Evolutionary conservation across 2,888 invertebrate species (phyloP).

Genomic region (Cheiracanthium punctorium): DNA sequence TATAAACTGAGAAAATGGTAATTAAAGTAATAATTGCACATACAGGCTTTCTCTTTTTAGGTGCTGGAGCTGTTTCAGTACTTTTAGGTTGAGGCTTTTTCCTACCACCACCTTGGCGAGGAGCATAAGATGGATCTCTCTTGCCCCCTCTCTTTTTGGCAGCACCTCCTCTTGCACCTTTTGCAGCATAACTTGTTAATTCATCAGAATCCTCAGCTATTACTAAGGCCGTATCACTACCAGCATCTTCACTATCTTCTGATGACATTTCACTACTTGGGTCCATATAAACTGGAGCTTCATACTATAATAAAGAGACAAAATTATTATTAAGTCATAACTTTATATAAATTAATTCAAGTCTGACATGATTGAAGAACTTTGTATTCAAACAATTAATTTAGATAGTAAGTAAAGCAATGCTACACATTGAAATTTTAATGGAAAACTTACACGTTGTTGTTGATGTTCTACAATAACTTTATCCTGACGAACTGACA

Average conservation of each 20-base stretch:
- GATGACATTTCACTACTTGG: slow-evolving; percentile 38
- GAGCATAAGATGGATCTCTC: slow-evolving; percentile 30
- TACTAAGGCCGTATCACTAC: slow-evolving; percentile 52
- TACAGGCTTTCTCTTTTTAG: slow-evolving; percentile 48
- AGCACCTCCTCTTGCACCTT: neutral
- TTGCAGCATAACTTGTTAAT: neutral
- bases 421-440: too few relatives aligned
- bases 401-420: too few relatives aligned
- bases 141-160: slow-evolving; percentile 14
- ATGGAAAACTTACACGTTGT: too few relatives aligned
- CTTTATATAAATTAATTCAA: too few relatives aligned
- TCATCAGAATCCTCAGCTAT: slow-evolving; percentile 66
- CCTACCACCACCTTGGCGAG: slow-evolving; percentile 8
- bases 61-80: neutral
- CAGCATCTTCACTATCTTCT: slow-evolving; percentile 46
- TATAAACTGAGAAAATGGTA: too few relatives aligned
- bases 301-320: too few relatives aligned
- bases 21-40: neutral
- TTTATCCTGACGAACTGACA: slow-evolving; percentile 34
- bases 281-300: slow-evolving; percentile 22
- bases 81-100: slow-evolving; percentile 20
- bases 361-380: too few relatives aligned
- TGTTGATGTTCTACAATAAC: slow-evolving; percentile 42
- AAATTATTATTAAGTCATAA: too few relatives aligned
- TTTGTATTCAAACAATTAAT: too few relatives aligned